Conservation (phyloP, 2,113 vertebrate species). For the Romanogobio albipinnatus region DNA sequence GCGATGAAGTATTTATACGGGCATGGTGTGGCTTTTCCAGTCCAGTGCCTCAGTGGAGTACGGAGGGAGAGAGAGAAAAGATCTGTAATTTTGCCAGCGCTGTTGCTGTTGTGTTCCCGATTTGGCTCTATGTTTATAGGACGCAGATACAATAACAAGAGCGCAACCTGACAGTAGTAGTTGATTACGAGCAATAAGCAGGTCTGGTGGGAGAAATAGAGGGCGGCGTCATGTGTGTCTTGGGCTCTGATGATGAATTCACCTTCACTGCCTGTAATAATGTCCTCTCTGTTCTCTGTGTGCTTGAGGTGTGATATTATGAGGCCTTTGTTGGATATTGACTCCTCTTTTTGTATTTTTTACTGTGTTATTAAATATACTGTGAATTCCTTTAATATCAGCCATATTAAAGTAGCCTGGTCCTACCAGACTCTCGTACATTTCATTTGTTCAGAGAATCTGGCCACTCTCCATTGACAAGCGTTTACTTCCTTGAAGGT, state of each 20-base stretch:
- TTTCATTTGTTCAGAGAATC: too few relatives aligned
- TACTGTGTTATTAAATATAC: not conserved
- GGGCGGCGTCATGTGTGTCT: conserved; percentile 7
- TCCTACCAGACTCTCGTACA: too few relatives aligned
- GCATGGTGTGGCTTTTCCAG: conserved; percentile 54
- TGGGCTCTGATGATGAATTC: conserved; percentile 6
- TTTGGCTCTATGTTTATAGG: conserved; percentile 39
- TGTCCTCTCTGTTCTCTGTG: not conserved
- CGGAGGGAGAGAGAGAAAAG: conserved; percentile 24
- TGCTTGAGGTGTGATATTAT: not conserved
- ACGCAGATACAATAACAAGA: conserved; percentile 21
- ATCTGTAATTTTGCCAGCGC: not conserved
- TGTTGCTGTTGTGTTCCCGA: not conserved
- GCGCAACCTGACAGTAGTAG: conserved; percentile 33
- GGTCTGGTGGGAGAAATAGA: conserved; percentile 28
- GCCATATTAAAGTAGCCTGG: not conserved
- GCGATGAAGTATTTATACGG: conserved; percentile 60
- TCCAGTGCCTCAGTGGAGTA: conserved; percentile 33
- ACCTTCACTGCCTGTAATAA: not conserved
- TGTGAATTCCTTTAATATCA: not conserved
- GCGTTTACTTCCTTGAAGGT: too few relatives aligned
- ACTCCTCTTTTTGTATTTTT: not conserved
- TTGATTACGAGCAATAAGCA: conserved; percentile 44
- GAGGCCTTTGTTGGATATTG: not conserved
- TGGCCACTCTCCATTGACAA: too few relatives aligned